Evolutionary conservation across 2,113 vertebrate species (phyloP), one percentile per base, ranked within the genome.

Genomic region (Enhydra lutris): DNA sequence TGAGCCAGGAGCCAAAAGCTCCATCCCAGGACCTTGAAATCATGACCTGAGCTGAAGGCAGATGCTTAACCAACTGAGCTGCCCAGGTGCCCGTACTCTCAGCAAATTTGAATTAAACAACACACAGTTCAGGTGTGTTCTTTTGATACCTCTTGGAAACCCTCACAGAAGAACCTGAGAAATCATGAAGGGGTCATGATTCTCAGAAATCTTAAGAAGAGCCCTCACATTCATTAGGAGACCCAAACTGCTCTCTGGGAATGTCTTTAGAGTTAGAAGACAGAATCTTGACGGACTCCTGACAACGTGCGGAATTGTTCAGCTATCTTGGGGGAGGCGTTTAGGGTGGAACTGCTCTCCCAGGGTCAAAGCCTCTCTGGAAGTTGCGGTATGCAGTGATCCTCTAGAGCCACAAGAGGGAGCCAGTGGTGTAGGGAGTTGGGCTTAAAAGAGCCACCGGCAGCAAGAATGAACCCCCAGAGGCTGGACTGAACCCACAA

Each of bases 341-440:
- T 18, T 21, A 36, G 69, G 69, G n/a, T n/a, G 39, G 13, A 24
- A 29, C 29, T 11, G 50, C 23, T 24, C 61, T 65, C 24, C 34
- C 21, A 8, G 7, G 52, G 6, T 55, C 80, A 0, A 0, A 18
- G 24, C 29, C n/a, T 34, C n/a, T 20, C 31, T 20, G 17, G 11
- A 36, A 31, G 65, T 47, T 31, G 17, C 2, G 29, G 45, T 7
- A 1, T 74, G 98, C 89, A 97, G 63, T 97, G 87, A 84, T 61
- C n/a, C 0, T 0, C 1, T 0, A 3, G 7, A n/a, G 31, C 96
- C 98, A 97, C 97, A 67, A 96, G 98, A 97, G 97, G 98, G 98
- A 95, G 96, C 91, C 34, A 20, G 76, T 39, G 76, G 36, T 21
- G 47, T 76, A 7, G 73, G n/a, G 42, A 96, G 88, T 42, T 29